Base-by-base conservation (phyloP, 2,888 invertebrate genomes). In the Eumacrocentrus americanus region DNA sequence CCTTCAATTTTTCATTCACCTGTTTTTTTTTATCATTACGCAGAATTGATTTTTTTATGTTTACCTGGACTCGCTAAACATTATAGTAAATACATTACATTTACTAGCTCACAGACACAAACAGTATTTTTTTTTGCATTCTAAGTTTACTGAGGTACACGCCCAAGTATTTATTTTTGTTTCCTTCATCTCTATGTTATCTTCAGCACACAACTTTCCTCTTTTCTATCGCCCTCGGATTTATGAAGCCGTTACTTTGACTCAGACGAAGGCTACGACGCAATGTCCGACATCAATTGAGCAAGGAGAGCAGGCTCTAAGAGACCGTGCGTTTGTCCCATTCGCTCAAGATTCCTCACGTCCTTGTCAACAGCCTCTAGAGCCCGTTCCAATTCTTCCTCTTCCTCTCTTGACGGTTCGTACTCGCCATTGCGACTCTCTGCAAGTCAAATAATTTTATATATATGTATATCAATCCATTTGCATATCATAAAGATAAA, bases 311-410 rank as follows among this genome's bases (percentile, higher is more conserved):
- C 76, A 20, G 89, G 87, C 73, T 89, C 89, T 52, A 86, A 75
- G 60, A 86, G 78, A 59, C 85, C 85, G 63, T 85, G 85, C 3
- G 86, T 82, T 37, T 85, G 84, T 56, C 87, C 88, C 79, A 88
- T 82, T 79, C 89, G 88, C 76, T 89, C 89, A 70, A 89, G 80
- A 60, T 88, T 88, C 78, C 89, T 87, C 16, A 89, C 87, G 74
- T 89, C 88, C 75, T 89, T 88, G 75, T 90, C 90, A 44, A 91
- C 91, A 48, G 89, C 89, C 69, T 90, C 91, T 64, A 95, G 81
- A 6, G 94, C 94, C 61, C 94, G 88, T 76, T 94, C 94, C 70
- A 95, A 81, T 78, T 94, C 94, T 68, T 94, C 94, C 34, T 92
- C 90, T 81, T 95, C 94, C 75, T 92, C 94, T 76, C 88, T 85